Evolutionary conservation across 2,797 vertebrate species (phyloP).

Genomic region (Rhynchotus rufescens): DNA sequence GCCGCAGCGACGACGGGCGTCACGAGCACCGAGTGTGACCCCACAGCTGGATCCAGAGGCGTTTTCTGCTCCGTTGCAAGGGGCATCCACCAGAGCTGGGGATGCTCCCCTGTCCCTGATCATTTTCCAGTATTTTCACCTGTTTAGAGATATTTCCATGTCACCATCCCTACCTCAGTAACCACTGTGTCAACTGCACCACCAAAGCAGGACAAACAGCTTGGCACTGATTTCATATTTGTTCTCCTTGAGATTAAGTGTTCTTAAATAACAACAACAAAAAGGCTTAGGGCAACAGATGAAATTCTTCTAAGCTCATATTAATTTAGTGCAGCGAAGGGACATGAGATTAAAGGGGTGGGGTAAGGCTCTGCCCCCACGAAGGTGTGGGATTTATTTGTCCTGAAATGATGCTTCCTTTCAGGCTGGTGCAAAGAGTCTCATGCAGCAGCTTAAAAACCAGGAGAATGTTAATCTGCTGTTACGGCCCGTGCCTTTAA

Average conservation of each 20-base stretch:
- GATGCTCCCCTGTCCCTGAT: fast-evolving
- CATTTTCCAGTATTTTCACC: neutral
- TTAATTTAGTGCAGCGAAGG: conserved; percentile 35
- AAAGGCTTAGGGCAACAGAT: conserved; percentile 54
- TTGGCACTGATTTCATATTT: neutral
- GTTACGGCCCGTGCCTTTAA: neutral
- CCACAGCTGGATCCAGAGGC: neutral
- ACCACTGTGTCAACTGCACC: neutral
- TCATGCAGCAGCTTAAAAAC: neutral
- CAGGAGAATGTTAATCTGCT: neutral
- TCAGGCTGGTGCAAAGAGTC: neutral
- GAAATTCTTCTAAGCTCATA: conserved; percentile 62
- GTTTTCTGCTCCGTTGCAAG: neutral
- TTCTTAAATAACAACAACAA: conserved; percentile 66
- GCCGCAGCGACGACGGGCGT: neutral
- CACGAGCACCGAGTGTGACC: neutral
- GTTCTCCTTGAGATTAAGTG: conserved; percentile 63
- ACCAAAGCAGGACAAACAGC: neutral
- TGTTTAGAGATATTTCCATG: neutral
- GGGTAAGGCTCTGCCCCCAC: neutral
- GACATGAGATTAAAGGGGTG: conserved; percentile 48
- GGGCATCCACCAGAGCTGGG: neutral
- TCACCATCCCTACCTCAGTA: neutral
- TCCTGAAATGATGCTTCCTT: neutral
- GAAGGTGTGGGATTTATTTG: neutral